Percentiles rank a stretch among this genome's conserved stretches.
These are phyloP conservation scores for Sinopyrophorus schimmeli DNA, from an alignment of 2,888 invertebrate genomes.

Conservation along the genomic window DNA sequence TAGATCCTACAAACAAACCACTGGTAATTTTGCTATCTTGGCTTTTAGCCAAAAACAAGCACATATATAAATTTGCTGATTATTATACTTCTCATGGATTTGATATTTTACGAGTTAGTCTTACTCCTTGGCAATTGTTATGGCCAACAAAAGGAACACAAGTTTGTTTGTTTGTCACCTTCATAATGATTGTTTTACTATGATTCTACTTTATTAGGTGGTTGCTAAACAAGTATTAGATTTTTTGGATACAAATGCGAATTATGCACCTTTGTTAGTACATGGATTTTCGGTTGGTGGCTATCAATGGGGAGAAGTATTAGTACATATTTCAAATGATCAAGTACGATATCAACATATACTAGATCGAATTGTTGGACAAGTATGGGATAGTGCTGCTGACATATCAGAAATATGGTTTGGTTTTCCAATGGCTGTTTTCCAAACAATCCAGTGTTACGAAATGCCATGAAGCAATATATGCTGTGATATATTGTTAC, in stretches of 20 bases:
- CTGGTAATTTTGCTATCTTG: conserved; percentile 81
- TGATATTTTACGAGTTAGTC: conserved; percentile 78
- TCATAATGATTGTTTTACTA: background rate
- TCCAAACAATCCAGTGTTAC: conserved; percentile 70
- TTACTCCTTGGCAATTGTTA: conserved; percentile 83
- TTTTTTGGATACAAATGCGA: conserved; percentile 70
- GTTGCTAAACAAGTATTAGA: conserved; percentile 75
- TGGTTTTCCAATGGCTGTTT: conserved; percentile 71
- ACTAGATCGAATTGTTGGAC: conserved; percentile 72
- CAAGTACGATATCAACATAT: conserved; percentile 62
- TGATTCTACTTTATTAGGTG: conserved; percentile 59
- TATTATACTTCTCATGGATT: conserved; percentile 84
- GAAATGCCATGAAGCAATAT: conserved; percentile 68
- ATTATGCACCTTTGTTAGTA: conserved; percentile 70
- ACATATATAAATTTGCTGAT: conserved; percentile 81
- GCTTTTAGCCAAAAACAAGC: conserved; percentile 81
- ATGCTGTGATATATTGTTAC: conserved; percentile 62
- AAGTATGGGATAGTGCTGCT: conserved; percentile 88
- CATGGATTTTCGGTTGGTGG: conserved; percentile 93
- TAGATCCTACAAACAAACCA: conserved; percentile 66
- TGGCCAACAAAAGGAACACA: conserved; percentile 85
- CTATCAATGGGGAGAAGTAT: conserved; percentile 84
- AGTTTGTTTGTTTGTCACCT: conserved; percentile 49
- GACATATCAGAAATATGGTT: conserved; percentile 72
- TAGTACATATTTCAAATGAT: conserved; percentile 64